phyloP scores from a whole-genome alignment of 1,140 invertebrate genomes.

The Trachelipus rathkii region DNA sequence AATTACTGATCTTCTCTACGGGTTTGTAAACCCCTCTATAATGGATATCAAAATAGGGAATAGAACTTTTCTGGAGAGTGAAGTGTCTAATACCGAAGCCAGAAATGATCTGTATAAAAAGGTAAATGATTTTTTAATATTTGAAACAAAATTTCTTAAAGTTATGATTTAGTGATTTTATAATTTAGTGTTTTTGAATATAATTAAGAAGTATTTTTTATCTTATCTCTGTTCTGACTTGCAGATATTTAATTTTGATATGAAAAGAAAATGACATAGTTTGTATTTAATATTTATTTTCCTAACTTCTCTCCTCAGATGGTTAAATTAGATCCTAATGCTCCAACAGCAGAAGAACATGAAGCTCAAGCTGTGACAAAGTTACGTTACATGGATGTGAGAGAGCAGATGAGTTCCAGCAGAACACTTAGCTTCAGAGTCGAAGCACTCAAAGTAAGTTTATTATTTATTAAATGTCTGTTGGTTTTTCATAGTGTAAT shows the following conservation, averaged over 20 bases:
- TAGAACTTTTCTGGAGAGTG: constrained; percentile 86
- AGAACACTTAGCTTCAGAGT: constrained; percentile 90
- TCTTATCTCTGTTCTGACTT: not conserved
- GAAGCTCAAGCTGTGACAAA: constrained; percentile 77
- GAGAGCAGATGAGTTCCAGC: constrained; percentile 88
- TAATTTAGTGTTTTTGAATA: not conserved
- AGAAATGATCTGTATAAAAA: constrained; percentile 78
- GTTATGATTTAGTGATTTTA: too few relatives aligned
- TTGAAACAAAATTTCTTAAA: too few relatives aligned
- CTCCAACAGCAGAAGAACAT: constrained; percentile 78
- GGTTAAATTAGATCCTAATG: constrained; percentile 82
- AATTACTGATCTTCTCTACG: constrained; percentile 78
- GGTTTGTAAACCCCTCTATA: constrained; percentile 78
- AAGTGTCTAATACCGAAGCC: constrained; percentile 77
- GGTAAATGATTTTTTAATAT: constrained; percentile 45
- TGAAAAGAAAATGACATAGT: not conserved
- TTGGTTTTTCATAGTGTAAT: not conserved
- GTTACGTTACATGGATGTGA: constrained; percentile 90
- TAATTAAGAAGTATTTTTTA: not conserved
- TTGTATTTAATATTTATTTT: not conserved
- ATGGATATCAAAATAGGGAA: constrained; percentile 93
- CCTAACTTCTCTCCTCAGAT: constrained; percentile 60
- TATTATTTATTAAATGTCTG: too few relatives aligned
- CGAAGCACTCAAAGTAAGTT: constrained; percentile 80
- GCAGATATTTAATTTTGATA: not conserved